Conservation (phyloP, 1,140 invertebrate species). For the Drosophila elegans region DNA sequence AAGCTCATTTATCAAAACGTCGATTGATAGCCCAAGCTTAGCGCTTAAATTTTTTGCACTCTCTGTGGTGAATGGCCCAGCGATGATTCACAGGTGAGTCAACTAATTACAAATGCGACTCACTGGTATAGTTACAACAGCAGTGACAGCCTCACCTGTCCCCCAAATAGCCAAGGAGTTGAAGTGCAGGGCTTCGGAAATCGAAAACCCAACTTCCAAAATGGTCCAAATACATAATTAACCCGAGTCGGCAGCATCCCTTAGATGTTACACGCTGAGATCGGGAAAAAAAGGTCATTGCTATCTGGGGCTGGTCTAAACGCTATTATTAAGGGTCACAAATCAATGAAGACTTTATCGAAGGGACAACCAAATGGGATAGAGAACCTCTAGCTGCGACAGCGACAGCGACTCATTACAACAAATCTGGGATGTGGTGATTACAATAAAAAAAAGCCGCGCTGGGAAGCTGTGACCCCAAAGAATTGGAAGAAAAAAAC, state of each 20-base stretch:
- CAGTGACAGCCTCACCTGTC: conserved; percentile 46
- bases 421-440: conserved; percentile 61
- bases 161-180: not conserved
- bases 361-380: conserved; percentile 39
- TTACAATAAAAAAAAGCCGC: conserved; percentile 59
- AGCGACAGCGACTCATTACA: conserved; percentile 63
- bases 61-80: conserved; percentile 33
- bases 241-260: conserved; percentile 59
- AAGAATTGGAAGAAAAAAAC: conserved; percentile 34
- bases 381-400: conserved; percentile 21
- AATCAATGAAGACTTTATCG: conserved; percentile 83
- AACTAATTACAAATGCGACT: conserved; percentile 54
- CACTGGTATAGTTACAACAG: conserved; percentile 30
- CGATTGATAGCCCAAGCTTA: conserved; percentile 66
- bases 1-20: conserved; percentile 76
- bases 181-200: conserved; percentile 1
- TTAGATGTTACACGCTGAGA: conserved; percentile 69
- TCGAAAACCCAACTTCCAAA: not conserved
- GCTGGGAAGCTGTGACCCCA: conserved; percentile 49
- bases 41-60: conserved; percentile 59
- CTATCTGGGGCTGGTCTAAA: conserved; percentile 65
- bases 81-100: conserved; percentile 67
- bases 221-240: conserved; percentile 76
- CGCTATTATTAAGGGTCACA: conserved; percentile 83
- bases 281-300: conserved; percentile 65